Evolutionary conservation across 2,888 invertebrate genomes (phyloP).

Genomic region (Cantharis rustica): DNA sequence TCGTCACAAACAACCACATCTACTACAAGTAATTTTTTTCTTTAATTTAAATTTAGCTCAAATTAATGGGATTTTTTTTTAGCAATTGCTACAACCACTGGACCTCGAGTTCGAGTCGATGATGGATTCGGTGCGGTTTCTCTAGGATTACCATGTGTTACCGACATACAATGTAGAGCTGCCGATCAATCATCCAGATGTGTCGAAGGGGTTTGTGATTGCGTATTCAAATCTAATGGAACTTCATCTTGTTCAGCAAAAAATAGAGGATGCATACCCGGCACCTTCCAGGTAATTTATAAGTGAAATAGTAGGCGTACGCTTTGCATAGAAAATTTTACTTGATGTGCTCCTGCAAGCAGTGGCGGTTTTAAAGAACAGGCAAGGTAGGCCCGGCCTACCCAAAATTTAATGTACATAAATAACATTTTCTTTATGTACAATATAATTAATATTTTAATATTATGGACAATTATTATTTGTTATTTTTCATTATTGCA

Average conservation of each 20-base stretch:
- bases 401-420: too few relatives aligned
- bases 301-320: neutral
- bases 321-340: neutral
- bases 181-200: slow-evolving; percentile 81
- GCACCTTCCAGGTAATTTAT: slow-evolving; percentile 76
- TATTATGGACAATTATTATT: too few relatives aligned
- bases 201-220: slow-evolving; percentile 77
- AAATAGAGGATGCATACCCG: slow-evolving; percentile 78
- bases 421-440: too few relatives aligned
- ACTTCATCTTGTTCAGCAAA: slow-evolving; percentile 71
- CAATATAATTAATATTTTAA: too few relatives aligned
- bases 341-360: neutral
- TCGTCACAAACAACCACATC: slow-evolving; percentile 10
- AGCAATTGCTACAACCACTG: slow-evolving; percentile 43
- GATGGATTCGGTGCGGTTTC: slow-evolving; percentile 66
- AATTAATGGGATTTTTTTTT: slow-evolving; percentile 29
- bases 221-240: slow-evolving; percentile 64
- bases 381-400: too few relatives aligned
- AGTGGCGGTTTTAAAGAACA: too few relatives aligned
- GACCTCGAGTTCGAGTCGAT: slow-evolving; percentile 51
- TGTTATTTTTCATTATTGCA: too few relatives aligned
- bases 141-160: slow-evolving; percentile 75
- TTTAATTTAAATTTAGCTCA: slow-evolving; percentile 26
- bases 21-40: slow-evolving; percentile 42
- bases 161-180: slow-evolving; percentile 78